phyloP scores from a whole-genome alignment of 2,113 vertebrate genomes.

The Ameiurus melas region DNA sequence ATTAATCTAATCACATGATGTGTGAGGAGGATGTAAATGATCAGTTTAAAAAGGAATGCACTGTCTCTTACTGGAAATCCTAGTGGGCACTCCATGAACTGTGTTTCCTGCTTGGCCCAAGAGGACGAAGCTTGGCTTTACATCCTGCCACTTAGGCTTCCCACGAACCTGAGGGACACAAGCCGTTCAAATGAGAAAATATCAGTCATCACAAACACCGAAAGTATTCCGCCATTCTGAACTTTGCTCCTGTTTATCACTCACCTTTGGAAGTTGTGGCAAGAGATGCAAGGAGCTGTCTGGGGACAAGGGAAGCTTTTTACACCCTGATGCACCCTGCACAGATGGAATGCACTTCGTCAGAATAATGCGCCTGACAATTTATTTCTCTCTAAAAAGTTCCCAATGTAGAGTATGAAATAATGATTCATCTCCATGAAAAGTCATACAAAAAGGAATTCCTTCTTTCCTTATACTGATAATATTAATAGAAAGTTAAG shows the following conservation, averaged over 20 bases:
- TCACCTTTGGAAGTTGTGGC: constrained; percentile 53
- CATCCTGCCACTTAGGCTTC: constrained; percentile 74
- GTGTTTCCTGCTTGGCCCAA: constrained; percentile 43
- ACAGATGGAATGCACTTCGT: not conserved
- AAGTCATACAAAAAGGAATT: not conserved
- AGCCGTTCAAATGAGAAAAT: not conserved
- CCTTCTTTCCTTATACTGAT: not conserved
- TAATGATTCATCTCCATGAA: not conserved
- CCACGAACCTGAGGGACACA: constrained; percentile 59
- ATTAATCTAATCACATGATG: not conserved
- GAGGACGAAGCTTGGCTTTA: constrained; percentile 65
- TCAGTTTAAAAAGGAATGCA: not conserved
- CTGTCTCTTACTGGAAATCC: constrained; percentile 66
- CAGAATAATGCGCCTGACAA: not conserved
- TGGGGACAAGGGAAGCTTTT: not conserved
- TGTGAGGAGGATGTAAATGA: not conserved
- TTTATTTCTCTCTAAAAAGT: not conserved
- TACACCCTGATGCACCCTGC: constrained; percentile 32
- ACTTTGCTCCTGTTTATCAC: not conserved
- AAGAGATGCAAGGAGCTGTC: constrained; percentile 24
- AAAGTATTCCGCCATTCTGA: not conserved
- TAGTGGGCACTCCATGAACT: constrained; percentile 51
- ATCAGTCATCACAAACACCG: not conserved
- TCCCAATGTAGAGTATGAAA: not conserved
- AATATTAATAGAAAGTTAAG: not conserved